Evolutionary conservation across 2,888 invertebrate species (phyloP).

Genomic region (Brachyopa scutellaris): DNA sequence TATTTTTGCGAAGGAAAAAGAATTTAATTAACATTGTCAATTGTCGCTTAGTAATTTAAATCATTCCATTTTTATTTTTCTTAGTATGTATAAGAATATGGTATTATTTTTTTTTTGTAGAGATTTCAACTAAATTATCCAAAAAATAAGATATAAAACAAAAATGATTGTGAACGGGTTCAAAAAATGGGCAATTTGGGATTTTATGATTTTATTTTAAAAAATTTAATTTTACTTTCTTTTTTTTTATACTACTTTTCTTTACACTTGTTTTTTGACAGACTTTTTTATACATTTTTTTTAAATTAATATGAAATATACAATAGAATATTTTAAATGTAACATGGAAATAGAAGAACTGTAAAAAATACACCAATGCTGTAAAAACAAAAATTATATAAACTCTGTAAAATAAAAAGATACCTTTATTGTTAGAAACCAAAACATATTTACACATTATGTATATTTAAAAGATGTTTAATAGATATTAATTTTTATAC

Average conservation of each 20-base stretch:
- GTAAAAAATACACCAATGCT: conserved; percentile 66
- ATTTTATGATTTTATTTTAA: background rate
- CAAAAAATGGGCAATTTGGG: conserved; percentile 44
- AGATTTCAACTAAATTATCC: conserved; percentile 62
- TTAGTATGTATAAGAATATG: background rate
- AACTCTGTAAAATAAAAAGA: conserved; percentile 45
- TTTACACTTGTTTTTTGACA: conserved; percentile 4
- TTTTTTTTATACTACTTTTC: conserved; percentile 15
- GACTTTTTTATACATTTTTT: background rate
- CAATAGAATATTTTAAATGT: conserved; percentile 14
- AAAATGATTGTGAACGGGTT: conserved; percentile 63
- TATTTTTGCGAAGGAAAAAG: background rate
- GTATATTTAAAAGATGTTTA: conserved; percentile 54
- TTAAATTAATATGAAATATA: conserved; percentile 1
- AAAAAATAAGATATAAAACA: conserved; percentile 4
- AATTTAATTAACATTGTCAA: conserved; percentile 43
- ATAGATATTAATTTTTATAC: conserved; percentile 67
- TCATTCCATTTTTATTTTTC: conserved; percentile 55
- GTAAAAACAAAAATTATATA: conserved; percentile 50
- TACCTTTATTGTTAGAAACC: conserved; percentile 34
- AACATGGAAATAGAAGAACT: conserved; percentile 41
- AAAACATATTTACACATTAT: conserved; percentile 21
- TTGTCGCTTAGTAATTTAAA: conserved; percentile 49
- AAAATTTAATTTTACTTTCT: conserved; percentile 2
- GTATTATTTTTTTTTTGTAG: background rate